These are phyloP conservation scores for Falco concolor DNA, from an alignment of 2,797 vertebrate species.

Conservation along the genomic window DNA sequence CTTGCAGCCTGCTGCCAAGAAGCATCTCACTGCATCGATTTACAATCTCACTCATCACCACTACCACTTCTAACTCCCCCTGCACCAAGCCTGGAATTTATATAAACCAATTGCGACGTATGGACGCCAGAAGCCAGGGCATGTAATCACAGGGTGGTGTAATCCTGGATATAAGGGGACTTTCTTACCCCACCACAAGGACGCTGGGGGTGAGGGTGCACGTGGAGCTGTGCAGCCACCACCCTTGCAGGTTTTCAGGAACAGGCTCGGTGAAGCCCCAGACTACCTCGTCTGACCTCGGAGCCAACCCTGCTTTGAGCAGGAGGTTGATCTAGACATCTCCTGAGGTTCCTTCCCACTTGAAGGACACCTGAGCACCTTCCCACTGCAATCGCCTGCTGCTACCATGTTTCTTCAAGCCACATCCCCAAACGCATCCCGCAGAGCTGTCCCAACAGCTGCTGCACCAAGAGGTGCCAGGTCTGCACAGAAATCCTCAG, in stretches of 20 bases:
- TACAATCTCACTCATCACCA: accelerated
- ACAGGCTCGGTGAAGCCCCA: background rate
- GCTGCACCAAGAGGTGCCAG: accelerated
- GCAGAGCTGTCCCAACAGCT: background rate
- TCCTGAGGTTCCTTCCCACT: background rate
- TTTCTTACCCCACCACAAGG: background rate
- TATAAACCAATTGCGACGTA: accelerated
- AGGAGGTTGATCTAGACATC: background rate
- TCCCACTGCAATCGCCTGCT: background rate
- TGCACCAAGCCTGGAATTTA: background rate
- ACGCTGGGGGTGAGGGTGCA: background rate
- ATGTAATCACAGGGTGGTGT: accelerated
- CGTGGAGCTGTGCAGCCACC: background rate
- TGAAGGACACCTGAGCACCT: background rate
- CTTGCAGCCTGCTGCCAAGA: background rate
- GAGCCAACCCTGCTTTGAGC: background rate
- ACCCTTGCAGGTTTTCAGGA: background rate
- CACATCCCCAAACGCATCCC: background rate
- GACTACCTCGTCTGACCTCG: background rate
- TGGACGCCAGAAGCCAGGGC: background rate
- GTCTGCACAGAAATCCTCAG: background rate
- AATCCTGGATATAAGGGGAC: accelerated
- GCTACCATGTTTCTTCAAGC: background rate
- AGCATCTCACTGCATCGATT: background rate
- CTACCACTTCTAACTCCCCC: background rate